Evolutionary conservation across 1,140 invertebrate genomes (phyloP).

Genomic region (Sycophila sp.): DNA sequence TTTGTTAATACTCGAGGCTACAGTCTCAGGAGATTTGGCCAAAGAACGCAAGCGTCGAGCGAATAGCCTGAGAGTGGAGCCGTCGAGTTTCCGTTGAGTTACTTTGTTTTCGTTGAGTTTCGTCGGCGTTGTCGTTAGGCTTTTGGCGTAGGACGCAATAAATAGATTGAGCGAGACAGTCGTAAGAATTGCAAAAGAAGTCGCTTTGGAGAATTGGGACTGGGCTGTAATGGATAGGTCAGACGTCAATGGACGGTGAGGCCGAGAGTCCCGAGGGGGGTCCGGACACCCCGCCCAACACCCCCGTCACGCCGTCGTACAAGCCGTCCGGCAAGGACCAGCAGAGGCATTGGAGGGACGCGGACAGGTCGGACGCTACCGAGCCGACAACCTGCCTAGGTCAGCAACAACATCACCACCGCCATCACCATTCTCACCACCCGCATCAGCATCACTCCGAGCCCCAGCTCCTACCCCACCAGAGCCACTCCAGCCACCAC

Average conservation of each 20-base stretch:
- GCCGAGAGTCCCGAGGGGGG: slow-evolving; percentile 64
- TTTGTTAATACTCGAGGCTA: slow-evolving; percentile 46
- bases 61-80: slow-evolving; percentile 36
- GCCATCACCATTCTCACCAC: not conserved
- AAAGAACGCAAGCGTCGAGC: not conserved
- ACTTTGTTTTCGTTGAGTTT: slow-evolving; percentile 49
- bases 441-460: not conserved
- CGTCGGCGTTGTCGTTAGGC: slow-evolving; percentile 63
- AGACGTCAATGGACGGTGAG: slow-evolving; percentile 67
- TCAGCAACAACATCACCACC: slow-evolving; percentile 37
- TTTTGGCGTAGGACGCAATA: slow-evolving; percentile 61
- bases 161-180: slow-evolving; percentile 50
- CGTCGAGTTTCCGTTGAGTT: slow-evolving; percentile 33
- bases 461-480: slow-evolving; percentile 44
- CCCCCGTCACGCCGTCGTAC: slow-evolving; percentile 64
- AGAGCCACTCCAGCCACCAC: slow-evolving; percentile 47
- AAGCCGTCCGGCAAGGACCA: slow-evolving; percentile 57
- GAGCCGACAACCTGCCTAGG: slow-evolving; percentile 34
- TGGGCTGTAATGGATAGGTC: slow-evolving; percentile 67
- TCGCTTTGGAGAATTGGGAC: slow-evolving; percentile 60
- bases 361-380: slow-evolving; percentile 27
- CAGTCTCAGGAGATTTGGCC: slow-evolving; percentile 4
- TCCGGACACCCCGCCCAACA: slow-evolving; percentile 69
- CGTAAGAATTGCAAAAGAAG: slow-evolving; percentile 50
- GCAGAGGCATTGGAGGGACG: slow-evolving; percentile 46